Conservation (phyloP, 2,888 invertebrate genomes). For the Shargacucullia verbasci region DNA sequence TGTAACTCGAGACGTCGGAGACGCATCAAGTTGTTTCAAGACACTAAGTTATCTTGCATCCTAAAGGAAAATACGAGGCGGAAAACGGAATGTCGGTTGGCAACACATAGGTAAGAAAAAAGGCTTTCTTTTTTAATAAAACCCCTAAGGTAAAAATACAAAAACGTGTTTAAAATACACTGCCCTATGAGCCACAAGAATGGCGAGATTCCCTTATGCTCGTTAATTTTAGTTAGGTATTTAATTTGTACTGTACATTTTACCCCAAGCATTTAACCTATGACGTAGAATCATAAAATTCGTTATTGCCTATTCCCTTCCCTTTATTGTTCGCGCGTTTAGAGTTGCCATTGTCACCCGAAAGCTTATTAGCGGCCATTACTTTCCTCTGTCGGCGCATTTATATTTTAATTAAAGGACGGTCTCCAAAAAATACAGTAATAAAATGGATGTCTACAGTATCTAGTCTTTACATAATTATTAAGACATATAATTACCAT, state of each 20-base stretch:
- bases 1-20: conserved; percentile 42
- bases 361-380: conserved; percentile 73
- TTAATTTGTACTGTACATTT: conserved; percentile 53
- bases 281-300: conserved; percentile 69
- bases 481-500: conserved; percentile 59
- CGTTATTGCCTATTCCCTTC: conserved; percentile 64
- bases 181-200: conserved; percentile 24
- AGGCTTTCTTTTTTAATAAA: conserved; percentile 41
- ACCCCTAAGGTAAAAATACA: conserved; percentile 34
- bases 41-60: conserved; percentile 57
- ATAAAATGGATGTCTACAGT: conserved; percentile 23
- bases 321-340: conserved; percentile 60
- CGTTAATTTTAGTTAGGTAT: conserved; percentile 48
- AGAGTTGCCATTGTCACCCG: conserved; percentile 60
- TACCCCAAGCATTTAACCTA: conserved; percentile 50
- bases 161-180: conserved; percentile 33
- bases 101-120: conserved; percentile 29
- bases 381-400: conserved; percentile 64
- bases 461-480: conserved; percentile 6
- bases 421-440: conserved; percentile 37
- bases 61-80: conserved; percentile 48
- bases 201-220: conserved; percentile 29
- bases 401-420: conserved; percentile 57
- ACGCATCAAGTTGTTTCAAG: conserved; percentile 64
- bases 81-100: conserved; percentile 47